These are phyloP conservation scores for Gymnogyps californianus DNA, from an alignment of 2,113 vertebrate species.

Conservation along the genomic window DNA sequence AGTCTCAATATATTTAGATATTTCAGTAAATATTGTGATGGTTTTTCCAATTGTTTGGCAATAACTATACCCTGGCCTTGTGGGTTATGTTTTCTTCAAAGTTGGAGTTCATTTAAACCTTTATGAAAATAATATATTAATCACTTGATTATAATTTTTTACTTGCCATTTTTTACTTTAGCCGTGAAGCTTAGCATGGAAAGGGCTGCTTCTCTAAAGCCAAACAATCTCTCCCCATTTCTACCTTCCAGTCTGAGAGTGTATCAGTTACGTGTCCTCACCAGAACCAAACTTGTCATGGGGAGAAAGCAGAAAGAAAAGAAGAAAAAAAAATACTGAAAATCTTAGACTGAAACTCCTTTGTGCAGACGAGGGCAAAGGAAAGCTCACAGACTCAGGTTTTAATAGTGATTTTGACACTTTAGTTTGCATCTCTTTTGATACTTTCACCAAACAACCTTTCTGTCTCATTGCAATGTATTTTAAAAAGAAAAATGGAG, in stretches of 20 bases:
- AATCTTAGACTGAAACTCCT: background rate
- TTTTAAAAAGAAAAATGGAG: background rate
- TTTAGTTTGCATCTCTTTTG: background rate
- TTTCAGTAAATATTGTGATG: background rate
- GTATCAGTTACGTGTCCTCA: background rate
- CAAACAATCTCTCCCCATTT: background rate
- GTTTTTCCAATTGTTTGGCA: background rate
- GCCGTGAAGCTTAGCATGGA: fast-evolving
- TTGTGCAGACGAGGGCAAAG: background rate
- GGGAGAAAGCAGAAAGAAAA: background rate
- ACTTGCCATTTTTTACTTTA: background rate
- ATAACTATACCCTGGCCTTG: background rate
- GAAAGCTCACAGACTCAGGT: background rate
- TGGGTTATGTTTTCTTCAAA: background rate
- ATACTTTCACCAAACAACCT: background rate
- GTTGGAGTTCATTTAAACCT: background rate
- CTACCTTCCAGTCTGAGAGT: background rate
- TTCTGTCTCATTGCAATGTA: background rate
- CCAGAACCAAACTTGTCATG: background rate
- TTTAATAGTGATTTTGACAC: background rate
- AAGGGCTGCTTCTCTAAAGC: background rate
- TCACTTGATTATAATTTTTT: background rate
- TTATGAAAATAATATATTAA: background rate
- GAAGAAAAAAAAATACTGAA: background rate
- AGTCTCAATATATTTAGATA: background rate